Conservation (phyloP, 2,797 vertebrate species). For the Sebastes nivosus region DNA sequence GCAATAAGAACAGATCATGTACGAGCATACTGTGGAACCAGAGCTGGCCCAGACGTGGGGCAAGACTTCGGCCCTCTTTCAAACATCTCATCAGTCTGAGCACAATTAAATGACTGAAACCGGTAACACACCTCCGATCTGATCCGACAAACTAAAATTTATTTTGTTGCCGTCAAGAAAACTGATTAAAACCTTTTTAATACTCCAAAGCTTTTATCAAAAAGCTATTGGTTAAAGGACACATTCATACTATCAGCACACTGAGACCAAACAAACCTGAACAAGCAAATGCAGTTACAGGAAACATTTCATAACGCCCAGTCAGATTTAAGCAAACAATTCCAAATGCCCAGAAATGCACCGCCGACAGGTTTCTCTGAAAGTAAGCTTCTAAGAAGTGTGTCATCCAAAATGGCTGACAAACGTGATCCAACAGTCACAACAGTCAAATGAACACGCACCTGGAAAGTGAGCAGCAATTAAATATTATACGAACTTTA, state of each 20-base stretch:
- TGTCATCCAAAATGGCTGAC: constrained; percentile 34
- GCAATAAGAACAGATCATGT: background rate
- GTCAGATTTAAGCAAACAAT: constrained; percentile 68
- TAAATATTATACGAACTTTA: background rate
- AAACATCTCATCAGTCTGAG: constrained; percentile 6
- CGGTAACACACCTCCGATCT: background rate
- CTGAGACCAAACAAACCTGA: constrained; percentile 65
- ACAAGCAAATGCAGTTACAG: constrained; percentile 60
- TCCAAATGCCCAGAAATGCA: constrained; percentile 61
- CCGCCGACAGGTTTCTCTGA: constrained; percentile 58
- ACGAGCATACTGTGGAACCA: background rate
- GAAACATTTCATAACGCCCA: constrained; percentile 65
- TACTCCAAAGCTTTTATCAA: constrained; percentile 4
- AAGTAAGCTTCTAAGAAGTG: constrained; percentile 70
- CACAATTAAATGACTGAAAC: background rate
- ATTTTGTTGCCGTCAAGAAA: constrained; percentile 2
- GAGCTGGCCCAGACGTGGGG: background rate
- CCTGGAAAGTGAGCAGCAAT: background rate
- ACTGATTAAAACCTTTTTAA: constrained; percentile 20
- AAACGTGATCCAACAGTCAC: constrained; percentile 45
- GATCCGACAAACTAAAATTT: background rate
- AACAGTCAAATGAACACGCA: background rate
- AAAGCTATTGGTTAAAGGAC: constrained; percentile 23
- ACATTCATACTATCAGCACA: constrained; percentile 60
- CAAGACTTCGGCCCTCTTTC: background rate